Conservation (phyloP, 2,797 vertebrate species). For the Sebastes kiyomatsui region DNA sequence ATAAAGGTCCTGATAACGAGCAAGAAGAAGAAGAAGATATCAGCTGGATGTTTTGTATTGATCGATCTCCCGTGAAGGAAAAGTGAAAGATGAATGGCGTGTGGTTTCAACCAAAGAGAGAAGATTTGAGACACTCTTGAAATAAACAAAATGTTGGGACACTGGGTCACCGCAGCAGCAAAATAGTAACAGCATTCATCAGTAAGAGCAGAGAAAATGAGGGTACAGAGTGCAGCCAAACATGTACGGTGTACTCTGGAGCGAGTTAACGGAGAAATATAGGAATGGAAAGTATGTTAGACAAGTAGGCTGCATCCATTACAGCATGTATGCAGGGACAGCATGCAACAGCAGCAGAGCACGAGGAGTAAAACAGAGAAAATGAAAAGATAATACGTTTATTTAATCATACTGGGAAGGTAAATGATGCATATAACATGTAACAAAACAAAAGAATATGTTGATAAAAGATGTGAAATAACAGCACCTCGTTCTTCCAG, state of each 20-base stretch:
- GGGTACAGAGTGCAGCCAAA: background rate
- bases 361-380: background rate
- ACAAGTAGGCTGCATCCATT: background rate
- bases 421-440: background rate
- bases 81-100: background rate
- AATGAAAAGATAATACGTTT: background rate
- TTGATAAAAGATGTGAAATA: background rate
- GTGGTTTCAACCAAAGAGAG: background rate
- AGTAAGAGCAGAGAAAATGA: background rate
- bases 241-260: background rate
- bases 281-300: background rate
- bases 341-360: background rate
- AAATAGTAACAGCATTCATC: constrained; percentile 27
- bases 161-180: background rate
- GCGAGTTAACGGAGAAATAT: background rate
- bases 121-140: constrained; percentile 21
- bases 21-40: constrained; percentile 31
- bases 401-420: background rate
- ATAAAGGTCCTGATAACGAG: constrained; percentile 89
- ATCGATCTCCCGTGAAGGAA: background rate
- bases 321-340: background rate
- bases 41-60: constrained; percentile 15
- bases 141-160: constrained; percentile 29
- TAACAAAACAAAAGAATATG: background rate
- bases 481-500: constrained; percentile 94